Percentiles rank a stretch among this genome's conserved stretches.
Conservation (phyloP, 2,113 vertebrate species). For the Catharus bicknelli region DNA sequence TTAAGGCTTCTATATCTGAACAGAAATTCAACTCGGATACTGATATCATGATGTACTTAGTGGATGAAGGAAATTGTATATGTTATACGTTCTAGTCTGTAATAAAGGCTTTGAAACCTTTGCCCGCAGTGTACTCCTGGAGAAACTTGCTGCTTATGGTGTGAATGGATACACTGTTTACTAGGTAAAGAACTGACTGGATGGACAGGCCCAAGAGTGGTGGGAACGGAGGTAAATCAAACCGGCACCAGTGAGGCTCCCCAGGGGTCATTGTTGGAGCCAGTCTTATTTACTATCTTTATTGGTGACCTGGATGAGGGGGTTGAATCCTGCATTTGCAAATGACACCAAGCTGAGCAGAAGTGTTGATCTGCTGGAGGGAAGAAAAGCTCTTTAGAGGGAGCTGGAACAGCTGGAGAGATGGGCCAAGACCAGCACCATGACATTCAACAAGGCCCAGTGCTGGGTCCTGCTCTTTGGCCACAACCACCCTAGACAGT, state of each 20-base stretch:
- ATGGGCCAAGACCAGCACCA: accelerated
- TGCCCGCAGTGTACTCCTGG: not conserved
- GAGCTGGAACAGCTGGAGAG: not conserved
- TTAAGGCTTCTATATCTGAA: not conserved
- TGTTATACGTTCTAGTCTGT: not conserved
- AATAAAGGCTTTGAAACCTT: not conserved
- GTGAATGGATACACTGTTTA: accelerated
- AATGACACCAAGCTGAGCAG: not conserved
- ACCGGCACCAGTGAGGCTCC: not conserved
- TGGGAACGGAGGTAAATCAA: not conserved
- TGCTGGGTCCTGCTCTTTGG: not conserved
- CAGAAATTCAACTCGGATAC: not conserved
- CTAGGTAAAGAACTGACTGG: not conserved
- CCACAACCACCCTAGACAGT: not conserved
- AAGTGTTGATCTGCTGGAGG: not conserved
- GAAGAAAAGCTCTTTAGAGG: not conserved
- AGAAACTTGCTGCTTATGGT: not conserved
- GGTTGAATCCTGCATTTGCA: not conserved
- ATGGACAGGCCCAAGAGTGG: not conserved
- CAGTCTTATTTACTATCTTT: not conserved
- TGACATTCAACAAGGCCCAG: not conserved
- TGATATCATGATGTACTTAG: not conserved
- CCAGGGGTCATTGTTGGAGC: not conserved
- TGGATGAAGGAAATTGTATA: not conserved
- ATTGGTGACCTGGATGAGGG: not conserved